Conservation (phyloP, 2,888 invertebrate species). For the Pedicia rivosa region DNA sequence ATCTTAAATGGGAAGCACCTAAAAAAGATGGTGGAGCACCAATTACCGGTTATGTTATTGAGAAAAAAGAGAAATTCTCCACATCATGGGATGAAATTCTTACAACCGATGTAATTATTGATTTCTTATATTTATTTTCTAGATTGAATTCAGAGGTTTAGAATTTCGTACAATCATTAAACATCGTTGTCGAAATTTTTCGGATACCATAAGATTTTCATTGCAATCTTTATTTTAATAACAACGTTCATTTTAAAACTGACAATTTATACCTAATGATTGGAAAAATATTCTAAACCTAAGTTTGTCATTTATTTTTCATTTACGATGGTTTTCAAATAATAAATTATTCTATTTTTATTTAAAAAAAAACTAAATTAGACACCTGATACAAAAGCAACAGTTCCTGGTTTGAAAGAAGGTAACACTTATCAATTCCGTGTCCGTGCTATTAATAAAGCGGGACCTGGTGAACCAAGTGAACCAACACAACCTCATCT, state of each 20-base stretch:
- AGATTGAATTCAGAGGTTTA: too few species aligned
- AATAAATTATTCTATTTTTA: too few species aligned
- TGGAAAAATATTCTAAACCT: too few species aligned
- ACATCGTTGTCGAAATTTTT: too few species aligned
- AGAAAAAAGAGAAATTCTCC: slow-evolving; percentile 75
- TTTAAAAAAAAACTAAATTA: slow-evolving; percentile 25
- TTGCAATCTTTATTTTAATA: background rate
- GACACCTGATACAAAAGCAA: slow-evolving; percentile 64
- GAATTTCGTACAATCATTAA: too few species aligned
- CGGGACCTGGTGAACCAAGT: slow-evolving; percentile 81
- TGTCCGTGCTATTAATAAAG: slow-evolving; percentile 89
- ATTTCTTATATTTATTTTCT: too few species aligned
- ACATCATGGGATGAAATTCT: slow-evolving; percentile 77
- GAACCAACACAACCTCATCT: slow-evolving; percentile 76
- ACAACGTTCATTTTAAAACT: too few species aligned
- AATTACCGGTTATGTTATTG: slow-evolving; percentile 91
- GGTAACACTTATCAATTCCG: slow-evolving; percentile 91
- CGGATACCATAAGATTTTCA: too few species aligned
- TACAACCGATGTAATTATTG: slow-evolving; percentile 43
- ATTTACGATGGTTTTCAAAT: background rate
- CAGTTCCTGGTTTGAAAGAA: slow-evolving; percentile 71
- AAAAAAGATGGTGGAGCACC: slow-evolving; percentile 93
- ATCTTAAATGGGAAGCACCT: slow-evolving; percentile 87
- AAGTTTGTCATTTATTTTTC: background rate
- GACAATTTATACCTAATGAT: too few species aligned